Conservation (phyloP, 1,140 invertebrate species). For the Halictus rubicundus region DNA sequence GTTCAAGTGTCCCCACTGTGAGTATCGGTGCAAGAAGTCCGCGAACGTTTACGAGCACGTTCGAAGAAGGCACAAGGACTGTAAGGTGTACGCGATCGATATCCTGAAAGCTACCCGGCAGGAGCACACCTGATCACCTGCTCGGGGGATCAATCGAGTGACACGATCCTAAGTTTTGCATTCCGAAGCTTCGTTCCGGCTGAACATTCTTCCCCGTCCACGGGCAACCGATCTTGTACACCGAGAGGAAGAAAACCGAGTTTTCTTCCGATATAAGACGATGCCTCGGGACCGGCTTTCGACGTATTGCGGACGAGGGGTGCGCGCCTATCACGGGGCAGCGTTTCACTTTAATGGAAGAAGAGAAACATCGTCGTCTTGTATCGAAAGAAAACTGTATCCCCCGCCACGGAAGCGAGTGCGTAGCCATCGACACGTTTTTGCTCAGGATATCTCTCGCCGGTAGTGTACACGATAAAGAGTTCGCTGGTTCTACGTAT, state of each 20-base stretch:
- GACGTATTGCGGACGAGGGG: no score
- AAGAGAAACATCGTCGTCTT: no score
- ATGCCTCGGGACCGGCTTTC: no score
- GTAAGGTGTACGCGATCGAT: conserved; percentile 24
- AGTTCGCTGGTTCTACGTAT: no score
- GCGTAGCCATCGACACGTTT: no score
- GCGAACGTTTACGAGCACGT: conserved; percentile 60
- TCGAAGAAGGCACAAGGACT: conserved; percentile 42
- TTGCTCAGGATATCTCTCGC: no score
- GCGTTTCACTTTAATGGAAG: no score
- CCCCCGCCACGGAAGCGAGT: no score
- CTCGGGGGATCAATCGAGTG: neutral
- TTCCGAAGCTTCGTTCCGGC: neutral
- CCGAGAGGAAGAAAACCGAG: neutral
- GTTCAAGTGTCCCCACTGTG: conserved; percentile 76
- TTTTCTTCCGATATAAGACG: no score
- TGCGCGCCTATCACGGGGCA: no score
- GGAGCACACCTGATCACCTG: neutral
- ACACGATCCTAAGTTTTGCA: neutral
- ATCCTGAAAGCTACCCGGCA: neutral
- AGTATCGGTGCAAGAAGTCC: conserved; percentile 59
- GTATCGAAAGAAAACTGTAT: no score
- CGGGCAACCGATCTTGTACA: neutral
- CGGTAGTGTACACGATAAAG: no score
- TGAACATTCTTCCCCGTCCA: neutral